A percentile compares a stretch with the other conserved stretches of the same genome.
Conservation (phyloP, 2,888 invertebrate genomes). For the Parnassius orleans region DNA sequence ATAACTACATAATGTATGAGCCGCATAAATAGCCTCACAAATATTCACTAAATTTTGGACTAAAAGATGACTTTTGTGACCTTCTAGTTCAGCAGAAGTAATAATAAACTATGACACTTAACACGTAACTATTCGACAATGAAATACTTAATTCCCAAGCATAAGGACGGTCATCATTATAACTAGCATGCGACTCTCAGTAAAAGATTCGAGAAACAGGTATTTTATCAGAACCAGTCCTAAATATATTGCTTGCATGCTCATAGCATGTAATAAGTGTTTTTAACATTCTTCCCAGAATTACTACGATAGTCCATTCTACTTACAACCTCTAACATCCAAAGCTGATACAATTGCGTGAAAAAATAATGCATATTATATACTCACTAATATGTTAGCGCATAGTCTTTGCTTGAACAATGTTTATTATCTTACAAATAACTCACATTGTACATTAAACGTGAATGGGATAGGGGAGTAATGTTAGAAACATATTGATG, state of each 20-base stretch:
- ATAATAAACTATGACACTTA: constrained; percentile 23
- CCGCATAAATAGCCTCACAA: constrained; percentile 24
- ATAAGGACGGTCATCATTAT: constrained; percentile 36
- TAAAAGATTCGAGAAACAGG: constrained; percentile 28
- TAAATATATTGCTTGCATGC: constrained; percentile 44
- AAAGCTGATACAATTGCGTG: constrained; percentile 68
- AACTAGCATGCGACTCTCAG: constrained; percentile 27
- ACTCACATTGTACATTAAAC: constrained; percentile 32
- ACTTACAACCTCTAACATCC: constrained; percentile 60
- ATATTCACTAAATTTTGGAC: constrained; percentile 12
- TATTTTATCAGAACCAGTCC: constrained; percentile 38
- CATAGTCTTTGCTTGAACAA: constrained; percentile 41
- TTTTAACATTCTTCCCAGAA: constrained; percentile 50
- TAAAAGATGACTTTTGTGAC: constrained; percentile 4
- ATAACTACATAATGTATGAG: constrained; percentile 16
- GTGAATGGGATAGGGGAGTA: not conserved
- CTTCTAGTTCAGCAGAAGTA: constrained; percentile 9
- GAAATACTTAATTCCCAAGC: constrained; percentile 13
- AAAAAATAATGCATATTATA: constrained; percentile 64
- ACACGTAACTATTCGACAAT: constrained; percentile 8
- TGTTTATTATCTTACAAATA: constrained; percentile 34
- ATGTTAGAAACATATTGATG: too few species aligned
- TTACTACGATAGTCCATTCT: constrained; percentile 48
- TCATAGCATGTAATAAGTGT: constrained; percentile 43
- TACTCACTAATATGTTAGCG: constrained; percentile 39